Evolutionary conservation across 1,140 invertebrate genomes (phyloP).

Genomic region (Temnothorax curvispinosus): DNA sequence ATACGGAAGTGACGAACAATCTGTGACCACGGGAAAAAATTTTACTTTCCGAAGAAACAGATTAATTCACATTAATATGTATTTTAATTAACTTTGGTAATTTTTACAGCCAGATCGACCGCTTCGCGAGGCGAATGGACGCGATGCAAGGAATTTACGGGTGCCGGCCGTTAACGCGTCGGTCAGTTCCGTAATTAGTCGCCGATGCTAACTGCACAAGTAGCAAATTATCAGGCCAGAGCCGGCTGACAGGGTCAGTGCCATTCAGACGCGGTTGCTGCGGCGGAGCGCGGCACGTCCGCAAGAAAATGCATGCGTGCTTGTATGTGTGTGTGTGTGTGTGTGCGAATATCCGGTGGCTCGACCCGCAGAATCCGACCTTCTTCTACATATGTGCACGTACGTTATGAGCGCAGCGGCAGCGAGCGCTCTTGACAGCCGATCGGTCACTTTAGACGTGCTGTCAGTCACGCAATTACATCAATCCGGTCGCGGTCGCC

Average conservation of each 20-base stretch:
- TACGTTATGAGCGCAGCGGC: conserved; percentile 49
- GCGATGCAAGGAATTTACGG: not conserved
- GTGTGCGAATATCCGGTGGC: conserved; percentile 73
- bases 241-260: conserved; percentile 63
- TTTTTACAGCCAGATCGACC: not conserved
- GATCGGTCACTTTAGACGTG: conserved; percentile 74
- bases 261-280: conserved; percentile 32
- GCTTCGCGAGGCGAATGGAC: not conserved
- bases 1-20: not conserved
- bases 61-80: not conserved
- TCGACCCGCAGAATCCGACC: conserved; percentile 41
- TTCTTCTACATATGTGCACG: conserved; percentile 54
- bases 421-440: conserved; percentile 57
- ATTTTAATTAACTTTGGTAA: not conserved
- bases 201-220: conserved; percentile 18
- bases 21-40: not conserved
- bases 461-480: conserved; percentile 78
- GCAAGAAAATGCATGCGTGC: conserved; percentile 44
- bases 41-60: not conserved
- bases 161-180: not conserved
- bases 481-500: conserved; percentile 68
- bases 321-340: not conserved
- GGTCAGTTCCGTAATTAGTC: conserved; percentile 1
- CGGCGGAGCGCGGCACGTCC: not conserved
- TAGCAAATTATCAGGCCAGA: conserved; percentile 25